phyloP scores from a whole-genome alignment of 2,797 vertebrate species.

The Helostoma temminkii region DNA sequence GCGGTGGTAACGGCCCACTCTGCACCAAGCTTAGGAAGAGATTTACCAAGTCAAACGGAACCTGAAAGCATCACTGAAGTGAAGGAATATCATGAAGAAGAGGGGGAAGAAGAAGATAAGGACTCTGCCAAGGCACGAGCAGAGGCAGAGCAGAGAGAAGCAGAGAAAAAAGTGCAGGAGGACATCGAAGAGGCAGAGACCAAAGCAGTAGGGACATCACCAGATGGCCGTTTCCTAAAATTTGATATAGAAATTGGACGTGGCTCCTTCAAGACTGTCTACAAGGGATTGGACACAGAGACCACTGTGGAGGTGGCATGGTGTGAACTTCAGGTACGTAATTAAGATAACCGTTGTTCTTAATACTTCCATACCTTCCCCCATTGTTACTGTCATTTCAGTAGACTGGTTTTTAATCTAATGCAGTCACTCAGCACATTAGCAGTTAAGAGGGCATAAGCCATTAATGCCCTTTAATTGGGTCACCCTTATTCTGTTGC shows the following conservation, averaged over 20 bases:
- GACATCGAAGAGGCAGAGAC: conserved; percentile 97
- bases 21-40: conserved; percentile 48
- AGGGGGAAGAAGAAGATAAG: conserved; percentile 78
- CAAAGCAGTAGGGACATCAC: conserved; percentile 95
- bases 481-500: not conserved
- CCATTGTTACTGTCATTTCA: not conserved
- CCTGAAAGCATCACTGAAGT: conserved; percentile 51
- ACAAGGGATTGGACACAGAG: conserved; percentile 97
- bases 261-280: conserved; percentile 98
- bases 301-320: conserved; percentile 98
- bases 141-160: conserved; percentile 82
- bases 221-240: conserved; percentile 95
- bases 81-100: conserved; percentile 70
- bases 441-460: not conserved
- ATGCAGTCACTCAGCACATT: not conserved
- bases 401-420: not conserved
- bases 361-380: not conserved
- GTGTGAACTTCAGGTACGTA: conserved; percentile 96
- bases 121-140: conserved; percentile 79
- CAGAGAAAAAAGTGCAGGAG: conserved; percentile 88
- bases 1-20: conserved; percentile 42
- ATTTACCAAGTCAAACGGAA: conserved; percentile 66
- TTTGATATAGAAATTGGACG: conserved; percentile 98
- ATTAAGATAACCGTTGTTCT: conserved; percentile 20
- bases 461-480: conserved; percentile 8